phyloP scores from a whole-genome alignment of 2,113 vertebrate species.

The Rostratula benghalensis region DNA sequence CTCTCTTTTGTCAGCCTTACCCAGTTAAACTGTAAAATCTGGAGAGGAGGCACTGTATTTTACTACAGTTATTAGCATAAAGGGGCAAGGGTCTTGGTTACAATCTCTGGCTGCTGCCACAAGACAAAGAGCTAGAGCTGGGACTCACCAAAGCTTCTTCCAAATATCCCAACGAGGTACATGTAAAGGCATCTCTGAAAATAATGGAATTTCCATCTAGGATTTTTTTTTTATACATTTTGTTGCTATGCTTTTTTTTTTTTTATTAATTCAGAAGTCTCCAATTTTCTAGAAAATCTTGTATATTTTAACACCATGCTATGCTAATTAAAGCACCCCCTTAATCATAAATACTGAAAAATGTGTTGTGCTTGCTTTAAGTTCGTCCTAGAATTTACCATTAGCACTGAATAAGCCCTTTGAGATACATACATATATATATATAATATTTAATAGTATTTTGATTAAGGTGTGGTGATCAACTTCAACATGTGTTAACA shows the following conservation, averaged over 20 bases:
- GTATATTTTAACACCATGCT: accelerated
- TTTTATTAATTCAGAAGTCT: neutral
- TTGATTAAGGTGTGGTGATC: neutral
- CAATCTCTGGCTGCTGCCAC: neutral
- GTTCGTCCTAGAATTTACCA: neutral
- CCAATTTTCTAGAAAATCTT: neutral
- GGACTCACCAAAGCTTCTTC: neutral
- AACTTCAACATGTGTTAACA: neutral
- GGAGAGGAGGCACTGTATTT: neutral
- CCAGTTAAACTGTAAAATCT: neutral
- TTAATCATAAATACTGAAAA: neutral
- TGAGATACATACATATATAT: neutral
- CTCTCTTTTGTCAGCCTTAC: neutral
- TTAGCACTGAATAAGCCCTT: neutral
- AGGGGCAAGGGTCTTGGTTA: neutral
- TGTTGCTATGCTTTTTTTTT: neutral
- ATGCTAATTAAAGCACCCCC: neutral
- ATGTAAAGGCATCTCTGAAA: neutral
- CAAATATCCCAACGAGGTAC: accelerated
- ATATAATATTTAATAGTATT: neutral
- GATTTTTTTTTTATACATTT: neutral
- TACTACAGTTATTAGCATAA: neutral
- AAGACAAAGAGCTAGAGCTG: neutral
- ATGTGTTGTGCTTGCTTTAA: neutral
- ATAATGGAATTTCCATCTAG: neutral